phyloP scores from a whole-genome alignment of 2,113 vertebrate genomes.

The Pomatorhinus ruficollis region DNA sequence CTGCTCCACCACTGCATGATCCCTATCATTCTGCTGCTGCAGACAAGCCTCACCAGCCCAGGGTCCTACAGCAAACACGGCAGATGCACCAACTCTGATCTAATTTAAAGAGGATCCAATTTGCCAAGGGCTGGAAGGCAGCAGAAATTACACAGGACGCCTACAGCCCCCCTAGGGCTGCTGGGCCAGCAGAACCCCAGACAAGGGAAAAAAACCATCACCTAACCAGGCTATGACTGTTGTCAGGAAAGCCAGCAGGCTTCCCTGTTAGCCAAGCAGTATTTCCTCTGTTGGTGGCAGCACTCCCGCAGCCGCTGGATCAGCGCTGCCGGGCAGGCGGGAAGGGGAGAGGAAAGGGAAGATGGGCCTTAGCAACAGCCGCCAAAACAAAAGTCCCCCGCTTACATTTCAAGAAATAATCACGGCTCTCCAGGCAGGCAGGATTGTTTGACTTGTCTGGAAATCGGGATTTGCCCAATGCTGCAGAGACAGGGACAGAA shows the following conservation, averaged over 20 bases:
- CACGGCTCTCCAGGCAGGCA: constrained; percentile 61
- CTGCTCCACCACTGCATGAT: not conserved
- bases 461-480: not conserved
- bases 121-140: not conserved
- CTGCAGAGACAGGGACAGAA: constrained; percentile 21
- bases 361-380: not conserved
- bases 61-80: not conserved
- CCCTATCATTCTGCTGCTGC: not conserved
- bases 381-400: not conserved
- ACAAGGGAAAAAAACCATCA: not conserved
- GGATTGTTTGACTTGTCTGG: constrained; percentile 60
- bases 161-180: not conserved
- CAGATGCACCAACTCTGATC: not conserved
- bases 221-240: not conserved
- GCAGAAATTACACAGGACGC: not conserved
- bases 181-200: not conserved
- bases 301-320: not conserved
- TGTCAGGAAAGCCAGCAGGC: constrained; percentile 7
- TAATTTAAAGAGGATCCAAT: not conserved
- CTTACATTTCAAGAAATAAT: constrained; percentile 82
- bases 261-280: not conserved
- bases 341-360: not conserved
- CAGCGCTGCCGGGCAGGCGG: fast-evolving
- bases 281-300: not conserved
- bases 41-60: not conserved